phyloP scores from a whole-genome alignment of 1,140 invertebrate species.

The Battus philenor region DNA sequence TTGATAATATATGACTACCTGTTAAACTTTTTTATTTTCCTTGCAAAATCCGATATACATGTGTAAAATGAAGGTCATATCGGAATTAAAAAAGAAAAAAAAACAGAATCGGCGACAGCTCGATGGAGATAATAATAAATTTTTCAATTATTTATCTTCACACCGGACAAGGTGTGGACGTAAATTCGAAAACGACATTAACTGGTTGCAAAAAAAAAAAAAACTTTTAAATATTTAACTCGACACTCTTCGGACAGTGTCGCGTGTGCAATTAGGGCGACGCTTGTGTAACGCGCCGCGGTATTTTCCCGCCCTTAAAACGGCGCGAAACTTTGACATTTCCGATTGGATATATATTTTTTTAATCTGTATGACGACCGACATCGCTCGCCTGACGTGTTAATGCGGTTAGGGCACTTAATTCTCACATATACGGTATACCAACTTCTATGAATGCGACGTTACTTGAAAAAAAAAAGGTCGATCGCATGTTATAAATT shows the following conservation, averaged over 20 bases:
- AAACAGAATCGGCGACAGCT: no score
- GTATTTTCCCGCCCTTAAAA: constrained; percentile 2
- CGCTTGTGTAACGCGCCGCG: background rate
- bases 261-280: background rate
- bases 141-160: constrained; percentile 3
- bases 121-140: background rate
- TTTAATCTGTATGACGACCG: constrained; percentile 6
- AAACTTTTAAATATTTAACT: background rate
- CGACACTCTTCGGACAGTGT: constrained; percentile 8
- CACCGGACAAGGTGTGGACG: constrained; percentile 3
- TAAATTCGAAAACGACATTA: constrained; percentile 12
- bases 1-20: no score
- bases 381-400: constrained; percentile 3
- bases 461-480: constrained; percentile 7
- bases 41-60: no score
- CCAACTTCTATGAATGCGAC: background rate
- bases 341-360: constrained; percentile 5
- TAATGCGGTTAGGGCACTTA: constrained; percentile 2
- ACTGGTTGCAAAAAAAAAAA: no score
- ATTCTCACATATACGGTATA: constrained; percentile 7
- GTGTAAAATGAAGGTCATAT: no score
- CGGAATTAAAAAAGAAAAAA: no score
- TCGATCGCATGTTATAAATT: constrained; percentile 5
- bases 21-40: no score
- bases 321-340: constrained; percentile 15